These are phyloP conservation scores for Lepidocolaptes lacrymiger DNA, from an alignment of 2,797 vertebrate species.

Conservation along the genomic window DNA sequence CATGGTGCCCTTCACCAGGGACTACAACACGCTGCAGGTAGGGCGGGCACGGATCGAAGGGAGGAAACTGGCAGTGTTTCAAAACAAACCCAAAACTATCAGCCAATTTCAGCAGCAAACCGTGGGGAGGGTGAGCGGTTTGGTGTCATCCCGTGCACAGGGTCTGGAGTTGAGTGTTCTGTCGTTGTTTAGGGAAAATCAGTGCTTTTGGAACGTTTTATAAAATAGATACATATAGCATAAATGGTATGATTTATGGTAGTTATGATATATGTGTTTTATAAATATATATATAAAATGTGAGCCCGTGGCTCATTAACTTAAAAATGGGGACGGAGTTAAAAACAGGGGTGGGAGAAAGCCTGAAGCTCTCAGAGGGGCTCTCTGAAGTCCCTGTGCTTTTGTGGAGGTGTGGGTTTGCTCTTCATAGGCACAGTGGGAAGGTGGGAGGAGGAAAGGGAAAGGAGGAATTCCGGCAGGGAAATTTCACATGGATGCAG, in stretches of 20 bases:
- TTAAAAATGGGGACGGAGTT: neutral
- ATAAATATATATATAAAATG: no score
- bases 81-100: no score
- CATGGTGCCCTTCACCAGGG: slow-evolving; percentile 95
- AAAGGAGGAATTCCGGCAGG: neutral
- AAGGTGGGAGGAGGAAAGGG: neutral
- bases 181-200: neutral
- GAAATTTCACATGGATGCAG: neutral
- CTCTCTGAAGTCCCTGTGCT: fast-evolving
- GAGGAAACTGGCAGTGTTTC: fast-evolving
- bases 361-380: neutral
- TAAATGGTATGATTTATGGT: no score
- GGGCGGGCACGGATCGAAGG: no score
- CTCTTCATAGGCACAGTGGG: no score
- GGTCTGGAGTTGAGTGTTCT: fast-evolving
- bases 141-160: fast-evolving
- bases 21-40: slow-evolving; percentile 97
- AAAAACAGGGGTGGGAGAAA: neutral
- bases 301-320: neutral
- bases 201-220: neutral
- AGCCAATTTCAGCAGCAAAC: fast-evolving
- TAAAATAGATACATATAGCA: no score
- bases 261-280: no score
- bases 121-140: fast-evolving
- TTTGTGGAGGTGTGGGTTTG: neutral